Evolutionary conservation across 2,888 invertebrate species (phyloP).

Genomic region (Euphydryas editha): DNA sequence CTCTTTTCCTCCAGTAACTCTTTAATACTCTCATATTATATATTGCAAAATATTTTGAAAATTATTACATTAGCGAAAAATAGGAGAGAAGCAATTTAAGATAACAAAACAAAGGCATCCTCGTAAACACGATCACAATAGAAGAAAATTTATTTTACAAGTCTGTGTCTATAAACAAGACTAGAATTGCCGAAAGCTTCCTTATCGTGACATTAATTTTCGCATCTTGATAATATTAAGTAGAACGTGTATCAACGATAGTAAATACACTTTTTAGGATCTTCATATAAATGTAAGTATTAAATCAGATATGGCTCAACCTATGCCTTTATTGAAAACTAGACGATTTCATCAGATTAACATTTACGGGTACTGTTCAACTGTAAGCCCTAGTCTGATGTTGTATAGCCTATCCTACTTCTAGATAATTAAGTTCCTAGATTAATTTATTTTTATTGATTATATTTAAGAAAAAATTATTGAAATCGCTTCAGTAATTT

Average conservation of each 20-base stretch:
- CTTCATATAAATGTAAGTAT: too few species aligned
- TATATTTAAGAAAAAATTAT: too few species aligned
- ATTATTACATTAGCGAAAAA: background rate
- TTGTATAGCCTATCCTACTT: too few species aligned
- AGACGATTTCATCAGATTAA: too few species aligned
- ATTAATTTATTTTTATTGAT: too few species aligned
- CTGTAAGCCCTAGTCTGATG: too few species aligned
- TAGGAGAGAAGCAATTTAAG: conserved; percentile 5
- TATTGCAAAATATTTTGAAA: background rate
- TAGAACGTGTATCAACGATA: background rate
- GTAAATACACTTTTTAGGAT: background rate
- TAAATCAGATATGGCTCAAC: too few species aligned
- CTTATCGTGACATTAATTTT: conserved; percentile 12
- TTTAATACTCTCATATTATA: background rate
- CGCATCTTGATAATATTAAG: background rate
- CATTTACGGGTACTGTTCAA: too few species aligned
- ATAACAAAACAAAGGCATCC: conserved; percentile 2
- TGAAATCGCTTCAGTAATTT: too few species aligned
- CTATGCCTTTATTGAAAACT: too few species aligned
- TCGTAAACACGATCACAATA: conserved; percentile 9
- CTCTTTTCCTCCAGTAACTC: too few species aligned
- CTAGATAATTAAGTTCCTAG: too few species aligned
- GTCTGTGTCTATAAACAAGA: conserved; percentile 3
- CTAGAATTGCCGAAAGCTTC: conserved; percentile 1
- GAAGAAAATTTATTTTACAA: background rate